Conservation (phyloP, 2,797 vertebrate genomes). For the Tapirus indicus region DNA sequence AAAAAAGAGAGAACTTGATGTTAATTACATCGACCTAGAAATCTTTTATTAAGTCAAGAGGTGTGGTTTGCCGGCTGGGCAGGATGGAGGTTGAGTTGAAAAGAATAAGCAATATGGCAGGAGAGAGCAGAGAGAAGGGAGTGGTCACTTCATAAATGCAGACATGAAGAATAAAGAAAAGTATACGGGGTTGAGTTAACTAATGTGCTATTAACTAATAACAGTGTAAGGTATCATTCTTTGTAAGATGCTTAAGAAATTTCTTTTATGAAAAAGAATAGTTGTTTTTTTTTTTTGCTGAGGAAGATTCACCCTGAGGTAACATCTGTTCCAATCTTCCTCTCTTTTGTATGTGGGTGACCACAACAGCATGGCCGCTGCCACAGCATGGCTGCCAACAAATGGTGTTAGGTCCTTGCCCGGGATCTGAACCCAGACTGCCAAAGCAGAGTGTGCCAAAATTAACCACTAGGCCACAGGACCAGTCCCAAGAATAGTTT, state of each 20-base stretch:
- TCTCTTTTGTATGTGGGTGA: too few relatives aligned
- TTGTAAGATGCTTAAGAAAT: background rate
- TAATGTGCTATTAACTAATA: background rate
- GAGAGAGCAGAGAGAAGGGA: background rate
- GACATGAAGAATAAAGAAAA: background rate
- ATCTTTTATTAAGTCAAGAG: background rate
- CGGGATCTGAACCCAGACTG: too few relatives aligned
- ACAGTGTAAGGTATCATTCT: accelerated
- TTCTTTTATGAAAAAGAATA: background rate
- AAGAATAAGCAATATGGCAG: background rate
- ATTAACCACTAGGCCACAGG: too few relatives aligned
- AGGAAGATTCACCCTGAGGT: too few relatives aligned
- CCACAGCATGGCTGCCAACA: too few relatives aligned
- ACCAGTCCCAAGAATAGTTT: background rate
- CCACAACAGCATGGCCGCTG: too few relatives aligned
- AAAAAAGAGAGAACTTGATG: background rate
- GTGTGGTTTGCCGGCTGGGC: background rate
- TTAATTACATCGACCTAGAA: background rate
- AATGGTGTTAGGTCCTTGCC: too few relatives aligned
- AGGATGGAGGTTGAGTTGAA: background rate
- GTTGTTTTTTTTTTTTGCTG: background rate
- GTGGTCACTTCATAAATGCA: background rate
- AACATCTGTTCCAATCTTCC: too few relatives aligned
- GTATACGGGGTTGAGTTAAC: background rate
- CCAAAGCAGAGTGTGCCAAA: too few relatives aligned